These are phyloP conservation scores for Drosophila rellima DNA, from an alignment of 2,888 invertebrate species.

Conservation along the genomic window DNA sequence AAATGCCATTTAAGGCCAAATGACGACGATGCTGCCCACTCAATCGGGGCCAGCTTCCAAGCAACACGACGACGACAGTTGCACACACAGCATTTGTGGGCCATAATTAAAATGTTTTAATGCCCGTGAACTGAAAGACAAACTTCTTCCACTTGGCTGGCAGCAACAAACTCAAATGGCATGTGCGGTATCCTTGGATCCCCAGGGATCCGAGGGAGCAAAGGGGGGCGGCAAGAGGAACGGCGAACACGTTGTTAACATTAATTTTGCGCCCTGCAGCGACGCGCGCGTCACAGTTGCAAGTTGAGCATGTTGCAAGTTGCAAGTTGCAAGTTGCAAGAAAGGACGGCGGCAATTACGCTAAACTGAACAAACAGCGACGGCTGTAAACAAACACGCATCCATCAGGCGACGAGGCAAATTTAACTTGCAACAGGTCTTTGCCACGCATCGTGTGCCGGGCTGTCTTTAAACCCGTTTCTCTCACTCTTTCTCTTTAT, in stretches of 20 bases:
- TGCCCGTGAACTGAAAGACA: slow-evolving; percentile 32
- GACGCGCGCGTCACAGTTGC: slow-evolving; percentile 68
- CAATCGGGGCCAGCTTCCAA: slow-evolving; percentile 28
- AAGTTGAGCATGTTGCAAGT: slow-evolving; percentile 1
- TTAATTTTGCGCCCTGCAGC: slow-evolving; percentile 81
- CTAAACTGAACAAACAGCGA: slow-evolving; percentile 84
- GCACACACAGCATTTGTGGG: slow-evolving; percentile 61
- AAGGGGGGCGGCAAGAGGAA: neutral
- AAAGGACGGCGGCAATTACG: slow-evolving; percentile 77
- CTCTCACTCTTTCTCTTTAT: slow-evolving; percentile 23
- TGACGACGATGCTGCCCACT: slow-evolving; percentile 43
- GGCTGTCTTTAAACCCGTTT: slow-evolving; percentile 59
- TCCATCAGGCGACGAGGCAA: slow-evolving; percentile 57
- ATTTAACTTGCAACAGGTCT: slow-evolving; percentile 53
- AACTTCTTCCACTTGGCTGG: slow-evolving; percentile 30
- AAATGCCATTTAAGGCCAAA: slow-evolving; percentile 76
- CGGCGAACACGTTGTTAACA: slow-evolving; percentile 83
- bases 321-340: neutral
- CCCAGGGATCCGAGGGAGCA: neutral
- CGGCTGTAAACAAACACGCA: slow-evolving; percentile 82
- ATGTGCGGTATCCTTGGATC: slow-evolving; percentile 46
- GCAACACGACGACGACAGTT: slow-evolving; percentile 53
- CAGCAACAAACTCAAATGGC: slow-evolving; percentile 50
- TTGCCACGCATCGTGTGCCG: slow-evolving; percentile 39
- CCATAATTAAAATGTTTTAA: slow-evolving; percentile 84